Evolutionary conservation across 1,140 invertebrate species (phyloP).

Genomic region (Drosophila virilis): DNA sequence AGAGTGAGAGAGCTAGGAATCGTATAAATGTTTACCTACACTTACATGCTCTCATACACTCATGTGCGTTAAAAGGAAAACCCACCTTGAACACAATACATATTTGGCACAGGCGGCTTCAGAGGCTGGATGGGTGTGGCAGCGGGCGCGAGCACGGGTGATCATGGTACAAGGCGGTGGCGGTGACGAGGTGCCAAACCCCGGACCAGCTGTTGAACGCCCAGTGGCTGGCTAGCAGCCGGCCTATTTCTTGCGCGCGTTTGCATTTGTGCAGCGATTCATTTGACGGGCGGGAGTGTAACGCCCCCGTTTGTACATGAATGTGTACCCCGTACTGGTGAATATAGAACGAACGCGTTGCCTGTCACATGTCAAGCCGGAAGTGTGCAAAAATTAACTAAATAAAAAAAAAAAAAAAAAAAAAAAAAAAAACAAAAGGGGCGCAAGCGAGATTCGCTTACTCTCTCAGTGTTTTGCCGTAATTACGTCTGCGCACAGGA

Average conservation of each 20-base stretch:
- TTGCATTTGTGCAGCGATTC: constrained; percentile 66
- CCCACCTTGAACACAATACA: constrained; percentile 55
- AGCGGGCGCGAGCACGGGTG: constrained; percentile 53
- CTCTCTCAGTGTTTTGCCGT: constrained; percentile 35
- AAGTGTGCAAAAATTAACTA: constrained; percentile 72
- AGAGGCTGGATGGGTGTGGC: constrained; percentile 67
- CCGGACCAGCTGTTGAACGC: constrained; percentile 59
- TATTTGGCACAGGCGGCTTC: constrained; percentile 57
- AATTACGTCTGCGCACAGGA: constrained; percentile 55
- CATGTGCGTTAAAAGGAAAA: background rate
- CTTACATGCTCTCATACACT: background rate
- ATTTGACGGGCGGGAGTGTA: constrained; percentile 71
- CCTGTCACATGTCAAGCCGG: constrained; percentile 83
- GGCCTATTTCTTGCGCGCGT: constrained; percentile 72
- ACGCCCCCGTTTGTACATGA: constrained; percentile 51
- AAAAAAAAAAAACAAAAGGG: constrained; percentile 29
- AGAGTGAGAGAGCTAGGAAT: background rate
- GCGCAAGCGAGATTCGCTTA: constrained; percentile 17
- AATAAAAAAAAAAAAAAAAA: constrained; percentile 28
- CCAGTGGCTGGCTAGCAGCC: constrained; percentile 55
- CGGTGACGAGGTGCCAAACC: constrained; percentile 62
- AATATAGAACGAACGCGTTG: constrained; percentile 54
- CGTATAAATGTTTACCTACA: constrained; percentile 2
- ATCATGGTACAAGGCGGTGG: constrained; percentile 4
- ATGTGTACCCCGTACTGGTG: constrained; percentile 9